Evolutionary conservation across 2,797 vertebrate genomes (phyloP), one percentile per base, ranked within the genome.

Genomic region (Nyctalus aviator): DNA sequence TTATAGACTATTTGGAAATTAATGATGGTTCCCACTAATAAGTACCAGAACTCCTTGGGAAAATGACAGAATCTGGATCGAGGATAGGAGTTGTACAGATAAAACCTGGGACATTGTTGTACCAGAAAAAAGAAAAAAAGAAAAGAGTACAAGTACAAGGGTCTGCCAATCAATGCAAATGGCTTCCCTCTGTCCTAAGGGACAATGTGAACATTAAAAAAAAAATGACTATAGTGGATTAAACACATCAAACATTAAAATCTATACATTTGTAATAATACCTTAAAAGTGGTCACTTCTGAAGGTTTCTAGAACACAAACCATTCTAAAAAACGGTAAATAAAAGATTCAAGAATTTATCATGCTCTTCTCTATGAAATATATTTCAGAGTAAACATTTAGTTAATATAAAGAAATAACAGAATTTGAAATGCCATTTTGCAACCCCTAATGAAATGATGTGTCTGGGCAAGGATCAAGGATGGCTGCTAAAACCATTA

Each of bases 291-390:
- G 6, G 44, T 35, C 18, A 55, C 41, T 82, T 88, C 27, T 84
- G 27, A n/a, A 78, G 35, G 32, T 41, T 94, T 91, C 50, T 81
- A 83, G 46, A 90, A 5, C 41, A 83, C n/a, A 81, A 57, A 9
- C 35, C 30, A 41, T 66, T 88, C 37, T 85, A 30, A 64, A 71
- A 94, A 78, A 72, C 35, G 8, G 25, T 46, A 81, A 93, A 53
- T 59, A 53, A 86, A 95, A 81, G 55, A 84, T 53, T 93, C 13
- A 57, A 92, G 75, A 90, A 59, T 71, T 59, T 81, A 75, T 81
- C 20, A 55, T 77, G 35, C 2, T 71, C 50, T 86, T 79, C 37
- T 85, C 44, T 62, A 53, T 79, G 59, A 95, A 93, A 95, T 85
- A 23, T 71, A 88, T 44, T 85, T 92, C 66, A 76, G 7, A 32